A percentile compares a stretch with the other conserved stretches of the same genome.
These are phyloP conservation scores for Polia nebulosa DNA, from an alignment of 2,888 invertebrate genomes.

Conservation along the genomic window DNA sequence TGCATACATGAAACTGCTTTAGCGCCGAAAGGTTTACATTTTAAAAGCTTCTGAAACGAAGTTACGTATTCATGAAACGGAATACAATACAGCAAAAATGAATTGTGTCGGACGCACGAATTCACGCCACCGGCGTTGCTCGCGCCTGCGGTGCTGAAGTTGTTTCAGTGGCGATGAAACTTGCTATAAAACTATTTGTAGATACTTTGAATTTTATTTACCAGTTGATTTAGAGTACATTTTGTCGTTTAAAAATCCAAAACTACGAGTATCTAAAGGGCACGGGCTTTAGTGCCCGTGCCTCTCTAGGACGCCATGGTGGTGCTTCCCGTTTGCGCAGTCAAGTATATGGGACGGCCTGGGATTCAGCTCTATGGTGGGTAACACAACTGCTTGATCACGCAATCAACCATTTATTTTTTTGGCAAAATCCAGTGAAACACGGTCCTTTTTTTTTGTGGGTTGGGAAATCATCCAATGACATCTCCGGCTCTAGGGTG, in stretches of 20 bases:
- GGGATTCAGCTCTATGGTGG: too few relatives aligned
- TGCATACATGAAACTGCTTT: constrained; percentile 1
- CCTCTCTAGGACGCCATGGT: too few relatives aligned
- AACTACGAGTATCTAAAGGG: not conserved
- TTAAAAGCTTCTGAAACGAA: constrained; percentile 49
- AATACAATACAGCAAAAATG: constrained; percentile 54
- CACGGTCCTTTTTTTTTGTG: not conserved
- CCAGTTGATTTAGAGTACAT: not conserved
- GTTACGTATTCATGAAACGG: constrained; percentile 58
- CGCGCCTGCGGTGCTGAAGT: constrained; percentile 20
- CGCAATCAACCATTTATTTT: too few relatives aligned
- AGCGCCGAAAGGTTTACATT: constrained; percentile 12
- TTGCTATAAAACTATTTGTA: constrained; percentile 7
- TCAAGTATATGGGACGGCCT: too few relatives aligned
- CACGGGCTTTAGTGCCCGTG: too few relatives aligned
- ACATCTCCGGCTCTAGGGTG: too few relatives aligned
- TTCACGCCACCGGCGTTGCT: constrained; percentile 13
- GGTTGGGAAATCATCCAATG: too few relatives aligned
- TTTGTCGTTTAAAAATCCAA: not conserved
- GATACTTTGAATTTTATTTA: constrained; percentile 16
- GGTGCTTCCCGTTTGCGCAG: too few relatives aligned
- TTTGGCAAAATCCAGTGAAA: too few relatives aligned
- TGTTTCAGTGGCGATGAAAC: constrained; percentile 16
- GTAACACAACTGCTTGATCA: too few relatives aligned
- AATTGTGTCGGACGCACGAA: constrained; percentile 55